A percentile compares a stretch with the other conserved stretches of the same genome.
Conservation (phyloP, 2,888 invertebrate species). For the Acleris literana region DNA sequence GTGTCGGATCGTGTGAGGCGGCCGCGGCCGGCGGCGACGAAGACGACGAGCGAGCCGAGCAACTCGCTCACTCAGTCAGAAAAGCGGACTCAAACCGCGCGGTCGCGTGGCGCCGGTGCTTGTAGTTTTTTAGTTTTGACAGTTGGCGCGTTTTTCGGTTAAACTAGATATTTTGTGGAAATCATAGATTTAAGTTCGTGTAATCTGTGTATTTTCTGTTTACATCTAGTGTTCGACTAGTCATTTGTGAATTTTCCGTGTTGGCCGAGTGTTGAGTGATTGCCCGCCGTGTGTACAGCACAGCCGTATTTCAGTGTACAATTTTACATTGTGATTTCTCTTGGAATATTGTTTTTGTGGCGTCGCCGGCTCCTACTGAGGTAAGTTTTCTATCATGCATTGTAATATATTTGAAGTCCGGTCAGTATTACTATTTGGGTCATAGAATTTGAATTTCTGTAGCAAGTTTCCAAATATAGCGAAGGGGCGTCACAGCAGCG, state of each 20-base stretch:
- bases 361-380: constrained; percentile 64
- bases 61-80: constrained; percentile 57
- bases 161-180: constrained; percentile 72
- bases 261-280: constrained; percentile 78
- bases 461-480: constrained; percentile 73
- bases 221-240: constrained; percentile 75
- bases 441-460: constrained; percentile 62
- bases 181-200: constrained; percentile 81
- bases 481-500: constrained; percentile 51
- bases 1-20: constrained; percentile 52
- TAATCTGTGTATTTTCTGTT: constrained; percentile 81
- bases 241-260: constrained; percentile 75
- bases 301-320: constrained; percentile 68
- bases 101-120: constrained; percentile 80
- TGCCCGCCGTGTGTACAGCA: constrained; percentile 73
- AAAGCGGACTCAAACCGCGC: constrained; percentile 80
- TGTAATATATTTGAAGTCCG: constrained; percentile 33
- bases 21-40: constrained; percentile 45
- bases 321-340: constrained; percentile 72
- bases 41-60: constrained; percentile 37
- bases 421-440: constrained; percentile 50
- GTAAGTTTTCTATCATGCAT: constrained; percentile 47
- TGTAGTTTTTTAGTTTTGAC: constrained; percentile 83
- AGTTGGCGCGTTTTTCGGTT: constrained; percentile 81
- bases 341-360: constrained; percentile 67